Conservation (phyloP, 2,888 invertebrate species). For the Ecliptopera silaceata region DNA sequence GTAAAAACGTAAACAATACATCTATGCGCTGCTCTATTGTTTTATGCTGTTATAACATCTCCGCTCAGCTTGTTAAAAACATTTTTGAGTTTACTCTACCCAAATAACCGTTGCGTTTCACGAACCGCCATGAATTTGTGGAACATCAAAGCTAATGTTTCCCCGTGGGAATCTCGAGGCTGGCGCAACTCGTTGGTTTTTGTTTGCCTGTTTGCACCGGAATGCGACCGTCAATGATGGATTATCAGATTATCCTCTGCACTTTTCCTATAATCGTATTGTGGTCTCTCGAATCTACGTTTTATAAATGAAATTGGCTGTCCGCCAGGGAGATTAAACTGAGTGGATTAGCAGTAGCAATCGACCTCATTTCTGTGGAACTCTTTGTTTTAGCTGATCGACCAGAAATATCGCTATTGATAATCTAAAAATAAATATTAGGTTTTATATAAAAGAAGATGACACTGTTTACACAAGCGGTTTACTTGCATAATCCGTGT, state of each 20-base stretch:
- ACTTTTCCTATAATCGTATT: conserved; percentile 47
- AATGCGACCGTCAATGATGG: conserved; percentile 47
- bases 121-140: conserved; percentile 22
- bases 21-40: neutral
- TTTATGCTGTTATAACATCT: neutral
- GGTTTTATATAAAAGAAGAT: neutral
- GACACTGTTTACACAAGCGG: neutral
- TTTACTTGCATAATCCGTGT: conserved; percentile 35
- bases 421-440: conserved; percentile 3
- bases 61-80: neutral
- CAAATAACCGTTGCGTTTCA: conserved; percentile 12
- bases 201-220: conserved; percentile 51
- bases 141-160: conserved; percentile 45
- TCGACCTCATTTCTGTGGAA: conserved; percentile 24
- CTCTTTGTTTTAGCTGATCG: conserved; percentile 20
- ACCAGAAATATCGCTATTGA: conserved; percentile 1
- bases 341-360: conserved; percentile 26
- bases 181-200: conserved; percentile 60
- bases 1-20: neutral
- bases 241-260: conserved; percentile 64
- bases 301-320: conserved; percentile 31
- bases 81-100: neutral
- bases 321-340: conserved; percentile 22
- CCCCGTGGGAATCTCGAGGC: conserved; percentile 66
- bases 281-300: conserved; percentile 28